Evolutionary conservation across 2,113 vertebrate species (phyloP), one percentile per base, ranked within the genome.

Genomic region (Ictalurus punctatus): DNA sequence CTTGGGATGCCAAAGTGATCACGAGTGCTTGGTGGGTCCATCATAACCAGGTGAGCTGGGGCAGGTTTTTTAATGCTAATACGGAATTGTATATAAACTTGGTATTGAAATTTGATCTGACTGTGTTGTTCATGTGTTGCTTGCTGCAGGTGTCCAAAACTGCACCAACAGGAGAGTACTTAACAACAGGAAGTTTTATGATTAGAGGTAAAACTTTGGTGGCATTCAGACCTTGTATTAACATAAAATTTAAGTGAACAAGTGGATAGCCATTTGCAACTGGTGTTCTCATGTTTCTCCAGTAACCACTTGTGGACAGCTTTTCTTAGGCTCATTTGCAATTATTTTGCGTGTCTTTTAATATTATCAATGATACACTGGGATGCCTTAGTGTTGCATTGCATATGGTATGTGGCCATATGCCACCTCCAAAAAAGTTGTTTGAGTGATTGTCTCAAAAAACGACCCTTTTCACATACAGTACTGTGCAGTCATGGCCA

Each of bases 11-110:
- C 12, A 98, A 99, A 0, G 96, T 99, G 12, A 95, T 99, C 95
- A 99, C 98, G 90, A 99, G 98, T 1, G 98, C 98, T 61, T 99
- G 98, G 98, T 99, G 98, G 98, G 98, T 99, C 92, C 95, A 97
- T 93, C 97, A 99, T 94, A 96, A 97, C 93, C 98, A 99, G 98
- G 98, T 99, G 86, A 96, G 93, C 86, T 23, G 1, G 27, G 25
- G 12, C 3, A 25, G 12, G 17, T 30, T 61, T 48, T 48, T 44
- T 52, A 54, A 56, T 30, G 19, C 9, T 48, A 6, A 58, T 63
- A 19, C 27, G 63, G 17, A n/a, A 63, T 44, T 83, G 52, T 59
- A 80, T 34, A 69, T 17, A 69, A 27, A 8, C 14, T 48, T 65
- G 52, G 0, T 76, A 30, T 63, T 74, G 54, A 59, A 85, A 58